phyloP scores from a whole-genome alignment of 2,888 invertebrate genomes.

The Lochmaea crataegi region DNA sequence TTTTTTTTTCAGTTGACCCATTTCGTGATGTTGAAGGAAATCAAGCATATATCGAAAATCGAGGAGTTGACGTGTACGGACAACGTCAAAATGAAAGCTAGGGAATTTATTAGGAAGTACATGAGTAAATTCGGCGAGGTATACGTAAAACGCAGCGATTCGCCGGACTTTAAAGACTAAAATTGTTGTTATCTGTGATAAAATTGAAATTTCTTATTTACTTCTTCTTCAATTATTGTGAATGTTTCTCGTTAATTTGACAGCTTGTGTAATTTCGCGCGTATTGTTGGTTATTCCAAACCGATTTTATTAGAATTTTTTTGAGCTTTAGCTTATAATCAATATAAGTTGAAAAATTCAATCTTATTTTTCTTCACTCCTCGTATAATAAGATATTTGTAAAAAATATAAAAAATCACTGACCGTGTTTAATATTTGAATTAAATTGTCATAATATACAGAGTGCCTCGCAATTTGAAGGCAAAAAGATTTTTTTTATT shows the following conservation, averaged over 20 bases:
- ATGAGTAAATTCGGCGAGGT: conserved; percentile 93
- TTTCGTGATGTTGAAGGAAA: conserved; percentile 94
- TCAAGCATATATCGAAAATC: conserved; percentile 89
- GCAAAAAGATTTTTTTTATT: too few relatives aligned
- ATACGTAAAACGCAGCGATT: conserved; percentile 78
- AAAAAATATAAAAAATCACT: too few relatives aligned
- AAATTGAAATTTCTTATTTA: not conserved
- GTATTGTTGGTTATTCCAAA: too few relatives aligned
- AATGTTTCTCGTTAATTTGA: not conserved
- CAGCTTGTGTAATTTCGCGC: not conserved
- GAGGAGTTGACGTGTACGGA: conserved; percentile 89
- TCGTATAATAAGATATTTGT: too few relatives aligned
- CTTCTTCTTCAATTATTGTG: too few relatives aligned
- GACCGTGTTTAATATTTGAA: too few relatives aligned
- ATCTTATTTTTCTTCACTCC: too few relatives aligned
- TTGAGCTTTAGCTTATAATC: too few relatives aligned
- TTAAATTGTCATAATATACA: too few relatives aligned
- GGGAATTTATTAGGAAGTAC: conserved; percentile 94
- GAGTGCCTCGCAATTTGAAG: too few relatives aligned
- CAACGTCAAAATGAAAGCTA: conserved; percentile 93
- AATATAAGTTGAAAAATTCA: too few relatives aligned
- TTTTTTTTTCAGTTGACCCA: conserved; percentile 82
- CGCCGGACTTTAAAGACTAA: conserved; percentile 62
- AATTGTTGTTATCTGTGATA: conserved; percentile 43
- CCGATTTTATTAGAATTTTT: too few relatives aligned